Base-by-base conservation (phyloP, 1,140 invertebrate species). In the Mylabris phalerata region DNA sequence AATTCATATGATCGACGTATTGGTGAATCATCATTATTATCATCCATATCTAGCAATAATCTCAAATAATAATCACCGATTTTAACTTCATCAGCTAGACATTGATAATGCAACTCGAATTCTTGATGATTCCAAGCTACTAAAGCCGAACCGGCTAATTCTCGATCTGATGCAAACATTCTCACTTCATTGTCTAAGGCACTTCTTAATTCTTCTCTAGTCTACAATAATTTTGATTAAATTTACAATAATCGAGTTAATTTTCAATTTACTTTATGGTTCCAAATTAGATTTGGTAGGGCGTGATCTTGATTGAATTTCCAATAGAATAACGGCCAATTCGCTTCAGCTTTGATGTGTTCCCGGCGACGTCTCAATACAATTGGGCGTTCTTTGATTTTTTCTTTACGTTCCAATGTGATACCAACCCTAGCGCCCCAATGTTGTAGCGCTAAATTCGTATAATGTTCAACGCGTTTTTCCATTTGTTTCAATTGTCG, bases 41-140 rank as follows among this genome's bases (percentile, higher is more conserved):
- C 84, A 69, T 90, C 85, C 76, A 95, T 92, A 76, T 98, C 95
- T 24, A 99, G 77, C 54, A 99, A 78, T 63, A 99, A 78, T 57
- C 96, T 81, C 63, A 99, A 81, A 74, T 98, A 99, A 78, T 99
- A 99, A 76, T 98, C 95, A 27, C 97, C 96, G 71, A 99, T 98
- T 79, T 92, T 93, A 39, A 99, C 93, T 79, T 99, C 97, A 68
- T 98, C 94, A 56, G 88, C 85, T 42, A 99, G 80, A 72, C 93
- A 95, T 66, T 87, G 83, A 78, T 99, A 99, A 60, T 86, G 84
- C 2, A 97, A 85, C 79, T 98, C 93, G 73, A 98, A 95, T 77
- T 99, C 98, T 48, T 89, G 83, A 78, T 98, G 93, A 80, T 99
- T 99, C 98, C 98, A 99, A 0, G 93, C 90, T 1, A 97, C 93